Evolutionary conservation across 2,888 invertebrate species (phyloP), one percentile per base, ranked within the genome.

Genomic region (Cactoblastis cactorum): DNA sequence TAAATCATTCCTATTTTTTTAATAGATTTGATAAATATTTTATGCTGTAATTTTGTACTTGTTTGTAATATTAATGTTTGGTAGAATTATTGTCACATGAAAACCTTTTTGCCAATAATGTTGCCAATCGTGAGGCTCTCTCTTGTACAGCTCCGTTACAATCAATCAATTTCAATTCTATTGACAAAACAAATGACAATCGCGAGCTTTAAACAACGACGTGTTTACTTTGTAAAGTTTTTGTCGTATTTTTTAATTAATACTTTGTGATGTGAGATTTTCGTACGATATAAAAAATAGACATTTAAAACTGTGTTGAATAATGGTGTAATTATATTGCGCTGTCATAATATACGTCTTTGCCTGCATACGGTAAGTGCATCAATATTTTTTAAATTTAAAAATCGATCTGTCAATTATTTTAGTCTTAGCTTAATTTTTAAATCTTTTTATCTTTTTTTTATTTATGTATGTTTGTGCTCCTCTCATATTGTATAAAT

Each of bases 131-230:
- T 8, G 38, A 11, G 3, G 22, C 22, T 4, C 22, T 6, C 22
- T 28, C 24, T n/a, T n/a, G n/a, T n/a, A n/a, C n/a, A n/a, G 41
- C 22, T 41, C 24, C 41, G 41, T 41, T 41, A 14, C 32, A 28
- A 28, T 28, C 24, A 43, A 43, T 43, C 28, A 37, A 37, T 37
- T 37, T 37, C 43, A 43, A 43, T 43, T 15, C 14, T 28, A 11
- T 24, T 32, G 32, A 17, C 43, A 37, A 35, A 35, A 12, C 15
- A 35, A 43, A 32, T 43, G 43, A 15, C 43, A 43, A 32, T 28
- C 43, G 43, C 17, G 14, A 43, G 43, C 15, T n/a, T 32, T 28
- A 43, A 43, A 43, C 43, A 43, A 43, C 43, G 43, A 43, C 43
- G 28, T 43, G 43, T 43, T 43, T 43, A 43, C 43, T 15, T 24